These are phyloP conservation scores for Chloromyia formosa DNA, from an alignment of 2,888 invertebrate species.

Conservation along the genomic window DNA sequence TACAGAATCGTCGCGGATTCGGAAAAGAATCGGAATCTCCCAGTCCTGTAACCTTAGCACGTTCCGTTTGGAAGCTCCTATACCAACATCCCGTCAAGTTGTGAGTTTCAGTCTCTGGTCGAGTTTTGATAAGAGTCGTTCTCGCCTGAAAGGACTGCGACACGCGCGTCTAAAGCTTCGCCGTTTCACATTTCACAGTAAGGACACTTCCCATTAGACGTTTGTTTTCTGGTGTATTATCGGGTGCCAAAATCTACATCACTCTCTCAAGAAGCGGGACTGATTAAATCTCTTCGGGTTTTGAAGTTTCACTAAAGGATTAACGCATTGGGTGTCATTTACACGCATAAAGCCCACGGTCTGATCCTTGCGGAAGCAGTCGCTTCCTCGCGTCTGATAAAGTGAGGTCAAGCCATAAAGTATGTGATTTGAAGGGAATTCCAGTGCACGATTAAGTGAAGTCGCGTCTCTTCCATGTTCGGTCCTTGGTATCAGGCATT, in stretches of 20 bases:
- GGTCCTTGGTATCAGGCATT: neutral
- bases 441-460: constrained; percentile 12
- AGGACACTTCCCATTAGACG: constrained; percentile 15
- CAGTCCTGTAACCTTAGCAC: neutral
- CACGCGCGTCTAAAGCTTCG: constrained; percentile 32
- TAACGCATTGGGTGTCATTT: constrained; percentile 30
- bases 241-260: constrained; percentile 40
- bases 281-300: constrained; percentile 25
- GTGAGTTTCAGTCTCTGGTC: constrained; percentile 47
- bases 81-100: constrained; percentile 23
- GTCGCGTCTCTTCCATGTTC: neutral
- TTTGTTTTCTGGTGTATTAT: constrained; percentile 30
- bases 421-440: neutral
- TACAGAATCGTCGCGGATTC: neutral
- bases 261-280: neutral
- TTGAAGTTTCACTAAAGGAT: neutral
- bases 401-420: constrained; percentile 14
- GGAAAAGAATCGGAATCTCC: neutral
- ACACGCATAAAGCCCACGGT: neutral
- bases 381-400: neutral
- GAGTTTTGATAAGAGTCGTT: constrained; percentile 51
- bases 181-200: too few species aligned
- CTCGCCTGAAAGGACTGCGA: constrained; percentile 36
- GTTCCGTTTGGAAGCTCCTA: neutral
- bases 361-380: neutral